These are phyloP conservation scores for Heliconius eleuchia DNA, from an alignment of 1,140 invertebrate species.

Conservation along the genomic window DNA sequence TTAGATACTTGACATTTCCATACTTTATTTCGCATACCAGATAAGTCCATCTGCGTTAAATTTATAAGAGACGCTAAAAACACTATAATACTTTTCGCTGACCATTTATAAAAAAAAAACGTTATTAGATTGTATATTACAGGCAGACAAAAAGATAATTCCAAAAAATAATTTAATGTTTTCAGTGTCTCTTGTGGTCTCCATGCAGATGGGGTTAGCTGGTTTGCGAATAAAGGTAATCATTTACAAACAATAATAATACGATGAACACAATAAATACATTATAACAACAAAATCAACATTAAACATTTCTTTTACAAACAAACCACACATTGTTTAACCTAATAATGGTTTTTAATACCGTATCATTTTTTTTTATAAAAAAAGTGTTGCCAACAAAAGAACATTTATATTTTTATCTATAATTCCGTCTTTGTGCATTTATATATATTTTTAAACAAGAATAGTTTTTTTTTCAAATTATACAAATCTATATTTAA, in stretches of 20 bases:
- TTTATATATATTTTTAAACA: background rate
- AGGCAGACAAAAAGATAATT: too few relatives aligned
- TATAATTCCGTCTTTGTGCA: background rate
- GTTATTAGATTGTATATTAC: too few relatives aligned
- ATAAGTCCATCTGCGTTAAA: too few relatives aligned
- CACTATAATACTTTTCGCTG: too few relatives aligned
- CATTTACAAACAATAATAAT: background rate
- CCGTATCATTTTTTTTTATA: background rate
- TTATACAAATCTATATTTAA: too few relatives aligned
- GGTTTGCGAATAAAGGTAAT: background rate
- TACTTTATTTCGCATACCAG: too few relatives aligned
- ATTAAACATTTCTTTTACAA: constrained; percentile 8
- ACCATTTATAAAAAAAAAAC: too few relatives aligned
- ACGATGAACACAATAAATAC: constrained; percentile 5
- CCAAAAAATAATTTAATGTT: too few relatives aligned
- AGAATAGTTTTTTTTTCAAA: too few relatives aligned
- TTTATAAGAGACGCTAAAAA: too few relatives aligned
- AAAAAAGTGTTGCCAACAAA: background rate
- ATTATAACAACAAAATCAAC: constrained; percentile 12
- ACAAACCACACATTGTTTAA: background rate
- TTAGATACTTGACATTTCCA: too few relatives aligned
- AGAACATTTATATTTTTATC: background rate
- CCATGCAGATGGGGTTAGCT: background rate
- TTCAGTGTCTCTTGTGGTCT: too few relatives aligned
- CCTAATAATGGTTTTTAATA: background rate